Percentiles rank a stretch among this genome's conserved stretches.
Conservation (phyloP, 2,113 vertebrate species). For the Otocyon megalotis region DNA sequence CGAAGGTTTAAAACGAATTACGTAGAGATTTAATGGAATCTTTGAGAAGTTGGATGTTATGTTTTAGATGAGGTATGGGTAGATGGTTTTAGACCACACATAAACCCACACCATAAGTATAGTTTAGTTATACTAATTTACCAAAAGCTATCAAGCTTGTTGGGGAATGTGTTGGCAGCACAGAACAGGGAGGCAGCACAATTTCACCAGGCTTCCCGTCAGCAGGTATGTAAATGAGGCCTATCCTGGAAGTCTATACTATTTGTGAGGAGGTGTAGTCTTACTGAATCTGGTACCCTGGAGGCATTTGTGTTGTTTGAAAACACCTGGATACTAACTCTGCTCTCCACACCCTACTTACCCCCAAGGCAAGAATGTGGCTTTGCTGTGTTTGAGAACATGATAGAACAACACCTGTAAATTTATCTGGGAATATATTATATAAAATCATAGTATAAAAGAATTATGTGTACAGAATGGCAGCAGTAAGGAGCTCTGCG, state of each 20-base stretch:
- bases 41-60: not conserved
- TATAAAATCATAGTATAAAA: not conserved
- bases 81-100: not conserved
- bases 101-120: not conserved
- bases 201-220: not conserved
- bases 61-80: not conserved
- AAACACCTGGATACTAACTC: not conserved
- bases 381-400: not conserved
- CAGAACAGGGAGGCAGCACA: not conserved
- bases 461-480: not conserved
- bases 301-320: not conserved
- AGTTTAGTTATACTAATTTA: not conserved
- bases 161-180: not conserved
- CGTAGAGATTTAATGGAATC: not conserved
- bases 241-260: not conserved
- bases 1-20: slow-evolving; percentile 30
- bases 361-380: not conserved
- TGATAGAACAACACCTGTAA: not conserved
- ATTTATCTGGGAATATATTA: not conserved
- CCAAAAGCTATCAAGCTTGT: not conserved
- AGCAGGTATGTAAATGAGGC: not conserved
- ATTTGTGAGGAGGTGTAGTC: not conserved
- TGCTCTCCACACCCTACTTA: not conserved
- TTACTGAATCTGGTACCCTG: not conserved
- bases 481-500: not conserved